A percentile compares a stretch with the other conserved stretches of the same genome.
phyloP scores from a whole-genome alignment of 1,140 invertebrate species.

The Aplysia californica region DNA sequence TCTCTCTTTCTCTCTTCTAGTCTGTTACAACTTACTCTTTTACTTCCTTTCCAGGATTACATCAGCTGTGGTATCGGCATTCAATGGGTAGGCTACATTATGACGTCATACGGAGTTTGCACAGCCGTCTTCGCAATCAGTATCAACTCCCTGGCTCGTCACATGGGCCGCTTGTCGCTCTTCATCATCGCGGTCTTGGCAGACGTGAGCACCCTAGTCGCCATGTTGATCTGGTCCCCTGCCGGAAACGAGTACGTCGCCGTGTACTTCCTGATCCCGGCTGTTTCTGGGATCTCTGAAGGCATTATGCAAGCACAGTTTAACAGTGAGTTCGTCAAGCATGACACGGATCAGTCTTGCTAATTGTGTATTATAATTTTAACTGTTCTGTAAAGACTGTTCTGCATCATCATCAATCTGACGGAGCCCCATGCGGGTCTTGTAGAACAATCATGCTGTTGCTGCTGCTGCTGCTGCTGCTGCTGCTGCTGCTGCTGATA shows the following conservation, averaged over 20 bases:
- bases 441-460: too few relatives aligned
- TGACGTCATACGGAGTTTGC: conserved; percentile 24
- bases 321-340: conserved; percentile 32
- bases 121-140: conserved; percentile 23
- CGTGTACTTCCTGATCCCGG: conserved; percentile 26
- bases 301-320: conserved; percentile 37
- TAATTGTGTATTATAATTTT: too few relatives aligned
- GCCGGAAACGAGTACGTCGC: not conserved
- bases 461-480: too few relatives aligned
- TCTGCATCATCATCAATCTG: too few relatives aligned
- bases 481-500: too few relatives aligned
- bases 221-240: conserved; percentile 29
- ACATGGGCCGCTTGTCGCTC: conserved; percentile 12
- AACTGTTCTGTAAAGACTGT: too few relatives aligned
- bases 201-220: conserved; percentile 10
- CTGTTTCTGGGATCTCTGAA: conserved; percentile 29
- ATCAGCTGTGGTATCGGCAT: conserved; percentile 31
- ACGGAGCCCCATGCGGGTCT: too few relatives aligned
- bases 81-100: conserved; percentile 33
- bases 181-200: conserved; percentile 17
- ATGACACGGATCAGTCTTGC: too few relatives aligned
- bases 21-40: too few relatives aligned
- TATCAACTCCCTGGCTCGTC: conserved; percentile 21
- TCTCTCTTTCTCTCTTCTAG: too few relatives aligned
- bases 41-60: conserved; percentile 29